Evolutionary conservation across 2,797 vertebrate genomes (phyloP).

Genomic region (Margarornis squamiger): DNA sequence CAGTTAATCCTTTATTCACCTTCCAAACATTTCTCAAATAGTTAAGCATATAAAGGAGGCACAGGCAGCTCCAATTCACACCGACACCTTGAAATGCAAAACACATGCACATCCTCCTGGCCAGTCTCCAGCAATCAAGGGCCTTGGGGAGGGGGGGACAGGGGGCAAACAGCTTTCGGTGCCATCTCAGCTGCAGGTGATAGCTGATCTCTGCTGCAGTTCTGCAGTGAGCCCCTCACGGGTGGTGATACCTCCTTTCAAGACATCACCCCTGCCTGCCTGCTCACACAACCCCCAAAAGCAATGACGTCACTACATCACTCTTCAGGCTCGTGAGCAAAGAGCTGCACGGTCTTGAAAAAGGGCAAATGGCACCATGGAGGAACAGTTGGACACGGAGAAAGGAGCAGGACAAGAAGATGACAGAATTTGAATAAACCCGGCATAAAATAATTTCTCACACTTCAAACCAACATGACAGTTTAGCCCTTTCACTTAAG

Average conservation of each 20-base stretch:
- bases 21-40: slow-evolving; percentile 48
- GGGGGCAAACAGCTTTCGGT: not conserved
- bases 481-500: not conserved
- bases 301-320: not conserved
- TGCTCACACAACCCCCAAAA: not conserved
- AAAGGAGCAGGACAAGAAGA: not conserved
- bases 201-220: not conserved
- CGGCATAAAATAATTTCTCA: not conserved
- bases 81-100: not conserved
- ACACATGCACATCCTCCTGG: not conserved
- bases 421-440: not conserved
- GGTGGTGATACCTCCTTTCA: not conserved
- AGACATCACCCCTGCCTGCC: not conserved
- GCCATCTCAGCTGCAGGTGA: not conserved
- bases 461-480: not conserved
- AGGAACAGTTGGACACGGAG: not conserved
- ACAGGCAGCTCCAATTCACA: slow-evolving; percentile 8
- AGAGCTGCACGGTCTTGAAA: not conserved
- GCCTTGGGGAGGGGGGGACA: not conserved
- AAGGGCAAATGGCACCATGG: not conserved
- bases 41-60: not conserved
- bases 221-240: not conserved
- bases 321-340: not conserved
- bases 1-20: slow-evolving; percentile 44
- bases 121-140: not conserved